Conservation (phyloP, 1,140 invertebrate genomes). For the Lucilia cuprina region DNA sequence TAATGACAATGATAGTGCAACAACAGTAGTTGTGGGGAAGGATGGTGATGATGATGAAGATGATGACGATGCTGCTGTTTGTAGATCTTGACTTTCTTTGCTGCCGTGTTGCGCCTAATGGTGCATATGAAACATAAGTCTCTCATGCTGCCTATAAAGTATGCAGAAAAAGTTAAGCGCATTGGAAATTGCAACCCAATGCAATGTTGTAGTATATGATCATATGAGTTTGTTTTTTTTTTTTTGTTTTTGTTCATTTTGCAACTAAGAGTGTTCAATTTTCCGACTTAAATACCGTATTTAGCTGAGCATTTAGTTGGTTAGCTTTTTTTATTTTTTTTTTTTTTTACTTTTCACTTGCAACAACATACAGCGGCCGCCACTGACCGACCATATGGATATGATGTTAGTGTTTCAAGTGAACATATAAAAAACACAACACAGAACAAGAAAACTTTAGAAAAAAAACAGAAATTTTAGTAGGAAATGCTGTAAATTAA, state of each 20-base stretch:
- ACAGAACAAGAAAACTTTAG: background rate
- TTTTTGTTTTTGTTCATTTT: background rate
- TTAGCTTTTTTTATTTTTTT: background rate
- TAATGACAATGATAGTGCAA: background rate
- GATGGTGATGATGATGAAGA: background rate
- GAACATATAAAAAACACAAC: background rate
- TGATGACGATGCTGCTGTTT: conserved; percentile 1
- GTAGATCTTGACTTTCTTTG: background rate
- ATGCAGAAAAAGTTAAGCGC: background rate
- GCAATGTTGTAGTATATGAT: background rate
- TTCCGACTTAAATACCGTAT: conserved; percentile 34
- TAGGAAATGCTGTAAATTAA: conserved; percentile 33
- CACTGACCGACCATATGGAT: conserved; percentile 4
- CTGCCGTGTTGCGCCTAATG: conserved; percentile 31
- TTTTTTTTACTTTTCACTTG: background rate
- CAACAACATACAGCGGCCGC: background rate
- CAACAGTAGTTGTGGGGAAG: background rate
- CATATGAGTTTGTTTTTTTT: conserved; percentile 15
- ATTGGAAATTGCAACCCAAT: background rate
- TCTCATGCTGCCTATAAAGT: background rate
- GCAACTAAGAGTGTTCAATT: conserved; percentile 28
- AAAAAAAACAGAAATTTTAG: conserved; percentile 6
- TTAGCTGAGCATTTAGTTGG: conserved; percentile 33
- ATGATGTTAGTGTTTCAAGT: conserved; percentile 6
- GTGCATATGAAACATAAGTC: conserved; percentile 26